These are phyloP conservation scores for Drosophila melanosoma DNA, from an alignment of 2,888 invertebrate genomes.

Conservation along the genomic window DNA sequence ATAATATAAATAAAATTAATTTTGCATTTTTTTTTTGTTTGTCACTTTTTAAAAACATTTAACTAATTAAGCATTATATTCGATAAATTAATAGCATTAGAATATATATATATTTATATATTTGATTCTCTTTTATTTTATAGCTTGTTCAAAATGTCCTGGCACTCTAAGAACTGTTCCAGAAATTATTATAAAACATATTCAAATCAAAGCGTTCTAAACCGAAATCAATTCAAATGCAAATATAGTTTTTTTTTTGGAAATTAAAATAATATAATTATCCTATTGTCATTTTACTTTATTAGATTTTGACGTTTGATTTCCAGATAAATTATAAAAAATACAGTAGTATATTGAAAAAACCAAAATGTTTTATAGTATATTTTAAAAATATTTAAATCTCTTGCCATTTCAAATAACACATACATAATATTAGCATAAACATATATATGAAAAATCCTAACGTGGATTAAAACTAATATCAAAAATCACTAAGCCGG, in stretches of 20 bases:
- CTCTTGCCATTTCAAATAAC: neutral
- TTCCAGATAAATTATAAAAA: slow-evolving; percentile 2
- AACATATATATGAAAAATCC: neutral
- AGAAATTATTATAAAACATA: slow-evolving; percentile 66
- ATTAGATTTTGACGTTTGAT: neutral
- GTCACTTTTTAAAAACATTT: slow-evolving; percentile 38
- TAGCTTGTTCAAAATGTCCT: slow-evolving; percentile 81
- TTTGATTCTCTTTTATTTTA: slow-evolving; percentile 16
- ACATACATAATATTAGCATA: neutral
- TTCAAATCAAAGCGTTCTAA: slow-evolving; percentile 49
- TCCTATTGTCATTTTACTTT: neutral
- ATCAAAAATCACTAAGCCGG: neutral
- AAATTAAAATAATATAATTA: slow-evolving; percentile 19
- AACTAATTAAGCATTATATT: slow-evolving; percentile 56
- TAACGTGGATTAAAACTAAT: neutral
- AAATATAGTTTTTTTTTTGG: slow-evolving; percentile 2
- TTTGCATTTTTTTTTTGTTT: slow-evolving; percentile 53
- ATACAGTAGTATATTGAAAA: neutral
- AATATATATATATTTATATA: slow-evolving; percentile 23
- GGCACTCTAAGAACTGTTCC: slow-evolving; percentile 82
- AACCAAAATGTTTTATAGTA: slow-evolving; percentile 1
- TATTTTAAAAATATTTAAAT: neutral
- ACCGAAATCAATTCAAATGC: slow-evolving; percentile 28
- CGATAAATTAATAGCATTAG: slow-evolving; percentile 35
- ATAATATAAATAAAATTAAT: slow-evolving; percentile 70